A percentile compares a stretch with the other conserved stretches of the same genome.
These are phyloP conservation scores for Hippocampus kuda DNA, from an alignment of 2,797 vertebrate species.

Conservation along the genomic window DNA sequence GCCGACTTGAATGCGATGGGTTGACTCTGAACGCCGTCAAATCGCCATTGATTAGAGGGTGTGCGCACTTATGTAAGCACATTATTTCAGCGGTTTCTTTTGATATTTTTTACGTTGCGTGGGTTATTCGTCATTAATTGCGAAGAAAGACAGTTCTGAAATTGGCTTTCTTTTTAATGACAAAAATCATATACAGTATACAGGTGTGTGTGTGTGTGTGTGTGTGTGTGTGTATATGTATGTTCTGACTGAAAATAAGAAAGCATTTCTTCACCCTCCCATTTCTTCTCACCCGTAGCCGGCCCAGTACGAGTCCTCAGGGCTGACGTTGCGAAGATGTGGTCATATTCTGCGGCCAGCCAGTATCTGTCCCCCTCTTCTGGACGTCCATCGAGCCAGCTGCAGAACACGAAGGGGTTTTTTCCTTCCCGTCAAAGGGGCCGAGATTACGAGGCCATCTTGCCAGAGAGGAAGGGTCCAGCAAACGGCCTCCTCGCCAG, in stretches of 20 bases:
- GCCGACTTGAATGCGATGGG: no score
- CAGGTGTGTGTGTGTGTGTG: no score
- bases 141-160: no score
- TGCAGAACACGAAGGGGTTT: not conserved
- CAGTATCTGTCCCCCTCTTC: not conserved
- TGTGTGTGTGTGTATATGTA: no score
- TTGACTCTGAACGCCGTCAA: no score
- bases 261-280: not conserved
- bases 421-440: not conserved
- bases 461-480: not conserved
- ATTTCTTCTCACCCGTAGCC: constrained; percentile 20
- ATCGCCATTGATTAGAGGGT: no score
- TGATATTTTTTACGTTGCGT: no score
- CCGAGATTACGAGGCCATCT: not conserved
- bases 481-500: not conserved
- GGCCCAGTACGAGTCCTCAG: constrained; percentile 6
- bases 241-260: not conserved
- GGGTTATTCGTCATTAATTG: no score
- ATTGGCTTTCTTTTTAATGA: no score
- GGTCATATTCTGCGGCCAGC: not conserved
- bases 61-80: no score
- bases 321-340: constrained; percentile 16
- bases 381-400: constrained; percentile 6
- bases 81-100: no score
- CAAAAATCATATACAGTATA: no score